These are phyloP conservation scores for Eriocheir sinensis DNA, from an alignment of 1,140 invertebrate species.

Conservation along the genomic window DNA sequence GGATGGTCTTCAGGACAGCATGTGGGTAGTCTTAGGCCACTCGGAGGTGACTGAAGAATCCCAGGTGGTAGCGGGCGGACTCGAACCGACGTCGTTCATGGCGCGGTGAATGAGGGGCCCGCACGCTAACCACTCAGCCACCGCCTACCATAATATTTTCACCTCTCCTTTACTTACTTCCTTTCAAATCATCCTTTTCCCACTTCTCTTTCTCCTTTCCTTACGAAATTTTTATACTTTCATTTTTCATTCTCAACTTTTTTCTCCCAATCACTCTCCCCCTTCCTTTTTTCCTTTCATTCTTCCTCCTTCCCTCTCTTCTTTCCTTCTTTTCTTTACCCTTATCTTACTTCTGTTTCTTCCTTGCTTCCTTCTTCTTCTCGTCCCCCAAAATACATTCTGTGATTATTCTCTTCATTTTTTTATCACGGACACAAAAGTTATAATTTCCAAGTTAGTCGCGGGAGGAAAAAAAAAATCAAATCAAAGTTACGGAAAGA, in stretches of 20 bases:
- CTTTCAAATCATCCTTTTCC: too few relatives aligned
- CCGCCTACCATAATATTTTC: too few relatives aligned
- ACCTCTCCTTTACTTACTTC: too few relatives aligned
- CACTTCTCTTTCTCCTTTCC: background rate
- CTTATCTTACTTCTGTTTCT: background rate
- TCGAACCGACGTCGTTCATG: too few relatives aligned
- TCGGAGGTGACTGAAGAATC: too few relatives aligned
- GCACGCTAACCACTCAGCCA: too few relatives aligned
- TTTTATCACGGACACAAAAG: background rate
- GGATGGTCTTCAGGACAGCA: too few relatives aligned
- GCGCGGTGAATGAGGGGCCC: too few relatives aligned
- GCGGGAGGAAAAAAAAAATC: background rate
- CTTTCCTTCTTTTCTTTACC: background rate
- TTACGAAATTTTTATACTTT: background rate
- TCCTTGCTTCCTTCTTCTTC: background rate
- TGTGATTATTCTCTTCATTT: too few relatives aligned
- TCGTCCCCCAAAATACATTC: too few relatives aligned
- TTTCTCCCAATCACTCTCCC: background rate
- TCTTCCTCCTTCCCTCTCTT: background rate
- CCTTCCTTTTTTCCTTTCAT: background rate
- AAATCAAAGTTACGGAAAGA: constrained; percentile 26
- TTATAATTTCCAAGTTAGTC: background rate
- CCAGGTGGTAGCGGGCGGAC: too few relatives aligned
- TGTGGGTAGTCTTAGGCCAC: too few relatives aligned
- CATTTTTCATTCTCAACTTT: background rate